Percentiles rank a stretch among this genome's conserved stretches.
Evolutionary conservation across 2,888 invertebrate species (phyloP).

Genomic region (Copidosoma aretas): DNA sequence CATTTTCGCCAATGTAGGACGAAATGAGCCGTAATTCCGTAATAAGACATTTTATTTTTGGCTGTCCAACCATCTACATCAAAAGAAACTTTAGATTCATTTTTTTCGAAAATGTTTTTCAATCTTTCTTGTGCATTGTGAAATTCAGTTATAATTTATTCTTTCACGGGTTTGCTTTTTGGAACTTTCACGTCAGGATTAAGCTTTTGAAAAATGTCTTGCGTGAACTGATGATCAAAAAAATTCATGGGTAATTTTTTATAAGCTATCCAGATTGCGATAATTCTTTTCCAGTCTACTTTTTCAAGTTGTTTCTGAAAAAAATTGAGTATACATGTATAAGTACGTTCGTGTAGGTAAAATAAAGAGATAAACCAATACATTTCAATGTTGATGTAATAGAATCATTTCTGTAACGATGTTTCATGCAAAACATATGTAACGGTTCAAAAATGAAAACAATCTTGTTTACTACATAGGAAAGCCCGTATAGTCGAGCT

Average conservation of each 20-base stretch:
- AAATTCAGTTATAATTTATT: conserved; percentile 7
- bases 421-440: too few species aligned
- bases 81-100: conserved; percentile 8
- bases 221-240: conserved; percentile 9
- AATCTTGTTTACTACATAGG: too few species aligned
- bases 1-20: neutral
- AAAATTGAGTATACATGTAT: neutral
- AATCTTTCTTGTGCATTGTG: neutral
- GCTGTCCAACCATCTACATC: conserved; percentile 8
- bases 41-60: neutral
- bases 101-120: conserved; percentile 7
- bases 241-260: conserved; percentile 18
- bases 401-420: too few species aligned
- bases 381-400: too few species aligned
- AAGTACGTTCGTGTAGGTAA: too few species aligned
- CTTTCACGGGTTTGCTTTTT: neutral
- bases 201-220: neutral
- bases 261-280: neutral
- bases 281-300: conserved; percentile 9
- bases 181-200: neutral
- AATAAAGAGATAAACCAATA: too few species aligned
- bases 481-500: too few species aligned
- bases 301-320: conserved; percentile 8
- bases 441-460: too few species aligned
- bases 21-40: conserved; percentile 3